Conservation (phyloP, 2,797 vertebrate species). For the Hydrophis major region DNA sequence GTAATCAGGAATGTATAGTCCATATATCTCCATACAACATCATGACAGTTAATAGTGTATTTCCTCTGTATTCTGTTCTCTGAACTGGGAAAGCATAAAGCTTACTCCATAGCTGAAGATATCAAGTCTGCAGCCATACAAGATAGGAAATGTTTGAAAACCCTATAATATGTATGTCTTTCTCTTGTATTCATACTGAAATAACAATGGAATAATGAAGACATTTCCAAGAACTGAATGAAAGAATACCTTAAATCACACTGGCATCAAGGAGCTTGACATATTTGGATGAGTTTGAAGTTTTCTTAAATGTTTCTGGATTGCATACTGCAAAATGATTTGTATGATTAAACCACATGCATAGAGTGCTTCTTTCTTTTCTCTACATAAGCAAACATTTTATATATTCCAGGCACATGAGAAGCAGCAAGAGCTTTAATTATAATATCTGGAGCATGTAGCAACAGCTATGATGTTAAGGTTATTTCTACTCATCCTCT, state of each 20-base stretch:
- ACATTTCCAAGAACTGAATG: neutral
- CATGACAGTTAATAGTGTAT: neutral
- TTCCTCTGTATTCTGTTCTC: neutral
- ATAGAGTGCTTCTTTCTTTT: neutral
- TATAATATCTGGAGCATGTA: conserved; percentile 11
- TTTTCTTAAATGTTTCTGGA: neutral
- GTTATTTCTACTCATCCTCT: neutral
- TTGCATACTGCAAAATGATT: neutral
- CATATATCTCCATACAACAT: neutral
- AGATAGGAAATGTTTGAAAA: neutral
- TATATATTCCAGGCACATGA: neutral
- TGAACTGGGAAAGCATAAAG: neutral
- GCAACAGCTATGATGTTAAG: conserved; percentile 9
- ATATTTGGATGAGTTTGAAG: neutral
- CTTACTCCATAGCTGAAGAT: neutral
- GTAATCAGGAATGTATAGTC: neutral
- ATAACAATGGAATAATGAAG: neutral
- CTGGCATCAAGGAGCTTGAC: neutral
- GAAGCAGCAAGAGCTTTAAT: conserved; percentile 1
- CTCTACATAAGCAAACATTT: neutral
- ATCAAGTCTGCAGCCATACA: neutral
- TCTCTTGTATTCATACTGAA: neutral
- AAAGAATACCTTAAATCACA: neutral
- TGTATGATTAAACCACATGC: neutral
- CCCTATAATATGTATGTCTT: neutral